A percentile compares a stretch with the other conserved stretches of the same genome.
These are phyloP conservation scores for Sphaerodactylus townsendi DNA, from an alignment of 2,113 vertebrate species.

Conservation along the genomic window DNA sequence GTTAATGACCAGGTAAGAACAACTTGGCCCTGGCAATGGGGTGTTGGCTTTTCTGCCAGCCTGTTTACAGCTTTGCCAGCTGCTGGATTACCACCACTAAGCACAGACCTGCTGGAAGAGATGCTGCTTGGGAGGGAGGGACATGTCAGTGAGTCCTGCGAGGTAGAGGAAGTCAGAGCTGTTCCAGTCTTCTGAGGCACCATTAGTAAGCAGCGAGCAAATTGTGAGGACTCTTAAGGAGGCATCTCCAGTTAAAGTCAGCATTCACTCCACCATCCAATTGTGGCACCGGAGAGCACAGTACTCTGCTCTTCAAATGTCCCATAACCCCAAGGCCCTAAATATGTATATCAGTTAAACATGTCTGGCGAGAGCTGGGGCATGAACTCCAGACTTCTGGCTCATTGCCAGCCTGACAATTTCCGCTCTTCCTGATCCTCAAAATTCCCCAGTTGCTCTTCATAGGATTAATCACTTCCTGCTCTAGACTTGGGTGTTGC, in stretches of 20 bases:
- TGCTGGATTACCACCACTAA: slow-evolving; percentile 5
- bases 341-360: neutral
- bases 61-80: slow-evolving; percentile 4
- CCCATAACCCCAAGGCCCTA: neutral
- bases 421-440: slow-evolving; percentile 21
- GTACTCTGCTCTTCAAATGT: neutral
- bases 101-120: neutral
- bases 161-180: neutral
- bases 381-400: slow-evolving; percentile 1
- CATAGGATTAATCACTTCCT: slow-evolving; percentile 25
- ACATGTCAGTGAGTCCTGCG: neutral
- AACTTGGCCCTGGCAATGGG: slow-evolving; percentile 8
- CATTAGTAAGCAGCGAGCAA: neutral
- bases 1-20: slow-evolving; percentile 38
- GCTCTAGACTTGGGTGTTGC: neutral
- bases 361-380: neutral
- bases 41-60: slow-evolving; percentile 28
- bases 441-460: slow-evolving; percentile 5
- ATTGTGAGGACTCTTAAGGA: neutral
- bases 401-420: neutral
- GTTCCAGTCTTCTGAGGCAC: neutral
- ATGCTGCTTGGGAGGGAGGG: neutral
- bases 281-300: too few species aligned
- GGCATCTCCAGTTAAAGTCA: neutral
- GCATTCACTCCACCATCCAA: neutral